Base-by-base conservation (phyloP, 2,797 vertebrate genomes). In the Eremophila alpestris region DNA sequence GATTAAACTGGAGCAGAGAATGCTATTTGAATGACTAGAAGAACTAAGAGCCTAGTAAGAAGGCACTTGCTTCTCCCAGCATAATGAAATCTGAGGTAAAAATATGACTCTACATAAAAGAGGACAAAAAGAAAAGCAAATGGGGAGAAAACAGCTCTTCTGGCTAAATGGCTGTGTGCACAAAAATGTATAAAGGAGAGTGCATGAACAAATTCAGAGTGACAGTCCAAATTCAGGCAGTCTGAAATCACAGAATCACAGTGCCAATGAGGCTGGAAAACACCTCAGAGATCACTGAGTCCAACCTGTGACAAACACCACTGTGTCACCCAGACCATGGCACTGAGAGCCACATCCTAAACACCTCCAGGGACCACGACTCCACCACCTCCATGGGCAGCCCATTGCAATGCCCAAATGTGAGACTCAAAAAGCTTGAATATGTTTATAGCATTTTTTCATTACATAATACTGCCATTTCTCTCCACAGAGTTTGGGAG, bases 291-390 rank as follows among this genome's bases (percentile, higher is more conserved):
- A 46, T 34, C n/a, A 52, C 16, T 0, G 0, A 54, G n/a, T 12
- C 29, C 46, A 46, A 10, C 29, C 41, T 38, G 11, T 5, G 30
- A 30, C 20, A 34, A 68, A 40, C 54, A 68, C 9, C n/a, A 45
- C 13, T 0, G 0, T 2, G 13, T 24, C 29, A 24, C 23, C 19
- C 62, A 45, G 27, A 11, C 16, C 29, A 7, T 3, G n/a, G n/a
- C 40, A 34, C 48, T 24, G n/a, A 34, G 29, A 11, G 55, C 16
- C 63, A 46, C 29, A 46, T 29, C 40, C 24, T 15, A 3, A 24
- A 22, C n/a, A 54, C 48, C 54, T 16, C n/a, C 46, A 76, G 63
- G 54, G 8, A 76, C 15, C 22, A 29, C 2, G 40, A 52, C 54
- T 52, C 27, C 29, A n/a, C 10, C 38, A 52, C 19, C 6, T 11